Evolutionary conservation across 2,113 vertebrate species (phyloP).

Genomic region (Anoplopoma fimbria): DNA sequence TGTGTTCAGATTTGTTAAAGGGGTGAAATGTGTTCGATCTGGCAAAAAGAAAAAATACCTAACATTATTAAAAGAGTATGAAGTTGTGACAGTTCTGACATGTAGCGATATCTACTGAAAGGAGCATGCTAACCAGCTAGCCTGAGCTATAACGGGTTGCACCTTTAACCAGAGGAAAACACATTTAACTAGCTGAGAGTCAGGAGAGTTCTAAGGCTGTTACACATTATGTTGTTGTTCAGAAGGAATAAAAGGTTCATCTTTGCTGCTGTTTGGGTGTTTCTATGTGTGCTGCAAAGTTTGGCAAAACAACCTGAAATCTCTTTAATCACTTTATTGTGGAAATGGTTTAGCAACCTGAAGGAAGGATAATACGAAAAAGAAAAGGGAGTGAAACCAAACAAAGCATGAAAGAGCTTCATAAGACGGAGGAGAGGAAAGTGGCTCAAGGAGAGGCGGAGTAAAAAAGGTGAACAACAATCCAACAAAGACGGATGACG

Average conservation of each 20-base stretch:
- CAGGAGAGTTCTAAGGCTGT: background rate
- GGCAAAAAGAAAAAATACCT: background rate
- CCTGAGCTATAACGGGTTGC: background rate
- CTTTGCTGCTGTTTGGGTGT: background rate
- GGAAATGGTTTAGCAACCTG: background rate
- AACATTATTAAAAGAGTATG: background rate
- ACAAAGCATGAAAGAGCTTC: background rate
- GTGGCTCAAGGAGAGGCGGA: background rate
- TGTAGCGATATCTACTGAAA: background rate
- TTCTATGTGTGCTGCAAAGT: background rate
- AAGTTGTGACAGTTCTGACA: background rate
- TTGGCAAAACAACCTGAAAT: background rate
- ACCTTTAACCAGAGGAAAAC: background rate
- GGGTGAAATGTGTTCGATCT: background rate
- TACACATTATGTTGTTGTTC: background rate
- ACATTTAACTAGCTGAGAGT: background rate
- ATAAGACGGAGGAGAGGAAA: background rate
- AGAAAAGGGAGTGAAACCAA: background rate
- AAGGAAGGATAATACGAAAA: background rate
- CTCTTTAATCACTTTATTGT: background rate
- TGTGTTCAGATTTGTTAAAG: background rate
- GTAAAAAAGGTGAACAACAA: slow-evolving; percentile 20
- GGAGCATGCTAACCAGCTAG: background rate
- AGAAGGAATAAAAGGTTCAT: background rate
- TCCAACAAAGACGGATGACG: slow-evolving; percentile 23